phyloP scores from a whole-genome alignment of 2,797 vertebrate genomes.

The Ctenosaura bakeri region DNA sequence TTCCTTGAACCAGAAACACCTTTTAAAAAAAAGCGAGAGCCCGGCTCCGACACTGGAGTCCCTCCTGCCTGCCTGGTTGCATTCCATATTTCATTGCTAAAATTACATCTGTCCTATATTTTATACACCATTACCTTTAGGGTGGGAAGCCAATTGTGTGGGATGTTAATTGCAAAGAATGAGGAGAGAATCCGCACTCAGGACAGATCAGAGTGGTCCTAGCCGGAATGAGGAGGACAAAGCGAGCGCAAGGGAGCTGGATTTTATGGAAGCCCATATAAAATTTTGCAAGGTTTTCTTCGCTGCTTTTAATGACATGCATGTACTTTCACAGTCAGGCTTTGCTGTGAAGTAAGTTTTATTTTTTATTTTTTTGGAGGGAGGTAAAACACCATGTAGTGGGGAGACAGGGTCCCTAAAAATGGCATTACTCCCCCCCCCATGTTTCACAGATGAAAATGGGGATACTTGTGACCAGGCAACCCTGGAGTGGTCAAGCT shows the following conservation, averaged over 20 bases:
- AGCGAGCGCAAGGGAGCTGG: not conserved
- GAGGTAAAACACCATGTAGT: not conserved
- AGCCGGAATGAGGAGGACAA: not conserved
- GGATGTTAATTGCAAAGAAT: not conserved
- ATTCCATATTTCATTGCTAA: not conserved
- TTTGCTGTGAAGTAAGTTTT: not conserved
- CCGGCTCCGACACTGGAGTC: too few species aligned
- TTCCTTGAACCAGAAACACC: not conserved
- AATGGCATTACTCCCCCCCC: not conserved
- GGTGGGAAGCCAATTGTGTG: not conserved
- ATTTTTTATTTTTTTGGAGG: not conserved
- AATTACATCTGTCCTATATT: constrained; percentile 8
- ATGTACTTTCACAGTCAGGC: not conserved
- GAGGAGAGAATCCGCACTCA: fast-evolving
- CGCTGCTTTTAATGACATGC: not conserved
- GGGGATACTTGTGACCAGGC: too few species aligned
- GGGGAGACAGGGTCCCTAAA: not conserved
- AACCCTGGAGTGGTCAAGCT: too few species aligned
- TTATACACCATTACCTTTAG: not conserved
- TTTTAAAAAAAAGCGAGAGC: not conserved
- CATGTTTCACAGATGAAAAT: too few species aligned
- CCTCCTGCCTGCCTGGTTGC: not conserved
- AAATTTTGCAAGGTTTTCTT: not conserved
- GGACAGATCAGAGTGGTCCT: not conserved
- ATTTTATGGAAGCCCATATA: not conserved